phyloP scores from a whole-genome alignment of 2,113 vertebrate genomes.

The Axis porcinus region DNA sequence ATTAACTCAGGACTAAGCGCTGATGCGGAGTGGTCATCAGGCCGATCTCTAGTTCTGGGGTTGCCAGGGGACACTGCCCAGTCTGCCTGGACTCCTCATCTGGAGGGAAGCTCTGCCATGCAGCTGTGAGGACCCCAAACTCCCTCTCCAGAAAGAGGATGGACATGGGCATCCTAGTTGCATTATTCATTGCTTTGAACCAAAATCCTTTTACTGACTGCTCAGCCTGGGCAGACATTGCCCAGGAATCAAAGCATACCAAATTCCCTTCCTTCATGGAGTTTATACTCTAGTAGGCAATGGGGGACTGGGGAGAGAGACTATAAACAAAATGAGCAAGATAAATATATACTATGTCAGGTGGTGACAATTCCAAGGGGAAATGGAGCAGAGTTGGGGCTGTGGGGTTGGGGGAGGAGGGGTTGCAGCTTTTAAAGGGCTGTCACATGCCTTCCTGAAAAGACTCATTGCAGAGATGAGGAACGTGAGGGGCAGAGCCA shows the following conservation, averaged over 20 bases:
- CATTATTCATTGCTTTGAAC: not conserved
- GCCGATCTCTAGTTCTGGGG: not conserved
- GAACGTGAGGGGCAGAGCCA: not conserved
- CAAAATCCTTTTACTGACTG: not conserved
- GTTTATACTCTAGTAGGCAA: not conserved
- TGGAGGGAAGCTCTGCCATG: not conserved
- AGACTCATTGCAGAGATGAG: not conserved
- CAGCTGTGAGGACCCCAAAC: not conserved
- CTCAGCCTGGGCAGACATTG: not conserved
- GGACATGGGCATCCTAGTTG: fast-evolving
- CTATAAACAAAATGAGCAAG: not conserved
- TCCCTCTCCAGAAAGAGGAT: not conserved
- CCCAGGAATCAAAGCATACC: not conserved
- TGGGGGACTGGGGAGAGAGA: not conserved
- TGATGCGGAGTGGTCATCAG: not conserved
- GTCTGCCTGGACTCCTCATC: no score
- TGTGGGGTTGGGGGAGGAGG: not conserved
- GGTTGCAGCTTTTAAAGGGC: not conserved
- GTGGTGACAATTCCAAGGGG: no score
- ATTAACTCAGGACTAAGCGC: fast-evolving
- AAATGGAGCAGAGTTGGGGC: fast-evolving
- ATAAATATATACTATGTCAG: not conserved
- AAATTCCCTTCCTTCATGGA: not conserved
- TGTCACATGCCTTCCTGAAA: not conserved
- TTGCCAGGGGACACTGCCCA: not conserved